Evolutionary conservation across 2,888 invertebrate genomes (phyloP), one percentile per base, ranked within the genome.

Genomic region (Drosophila eohydei): DNA sequence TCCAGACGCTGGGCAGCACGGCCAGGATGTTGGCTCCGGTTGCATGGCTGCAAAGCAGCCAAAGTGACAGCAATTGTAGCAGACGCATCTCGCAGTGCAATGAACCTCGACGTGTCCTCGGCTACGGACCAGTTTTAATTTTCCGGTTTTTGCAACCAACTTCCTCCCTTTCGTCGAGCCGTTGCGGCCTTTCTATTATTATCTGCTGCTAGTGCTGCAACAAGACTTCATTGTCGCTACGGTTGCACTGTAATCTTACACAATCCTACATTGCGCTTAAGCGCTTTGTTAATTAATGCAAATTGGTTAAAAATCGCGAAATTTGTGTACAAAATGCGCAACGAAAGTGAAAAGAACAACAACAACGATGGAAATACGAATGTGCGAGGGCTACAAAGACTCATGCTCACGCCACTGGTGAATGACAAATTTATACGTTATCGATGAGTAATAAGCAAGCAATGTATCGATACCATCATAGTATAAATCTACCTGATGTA

Each of bases 1-100:
- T 89, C 92, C 92, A 92, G 1, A 92, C 92, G 58, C 92, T 91
- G 7, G 93, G 93, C 62, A 93, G 84, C 8, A 93, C 89, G 0
- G 92, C 92, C 63, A 93, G 76, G 61, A 93, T 90, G 68, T 92
- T 91, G 52, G 90, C 91, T 11, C 88, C 89, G n/a, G 65, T 64
- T 26, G 69, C 67, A 51, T 66, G 56, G 43, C 85, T 64, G 59
- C 69, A 67, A 4, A 88, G 74, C 44, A 90, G 44, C 71, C 73
- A 71, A 34, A 84, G 28, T 54, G 83, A 68, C 46, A 80, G 62
- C 34, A 89, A 68, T 44, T 74, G 80, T 60, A 88, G 38, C 40
- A 85, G 26, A 61, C 77, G 80, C 89, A 89, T 84, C 28, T 44
- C 41, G 21, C 16, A 54, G 75, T 64, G 50, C 71, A 74, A 75